Evolutionary conservation across 1,140 invertebrate species (phyloP), one percentile per base, ranked within the genome.

Genomic region (Trichoplusia ni): DNA sequence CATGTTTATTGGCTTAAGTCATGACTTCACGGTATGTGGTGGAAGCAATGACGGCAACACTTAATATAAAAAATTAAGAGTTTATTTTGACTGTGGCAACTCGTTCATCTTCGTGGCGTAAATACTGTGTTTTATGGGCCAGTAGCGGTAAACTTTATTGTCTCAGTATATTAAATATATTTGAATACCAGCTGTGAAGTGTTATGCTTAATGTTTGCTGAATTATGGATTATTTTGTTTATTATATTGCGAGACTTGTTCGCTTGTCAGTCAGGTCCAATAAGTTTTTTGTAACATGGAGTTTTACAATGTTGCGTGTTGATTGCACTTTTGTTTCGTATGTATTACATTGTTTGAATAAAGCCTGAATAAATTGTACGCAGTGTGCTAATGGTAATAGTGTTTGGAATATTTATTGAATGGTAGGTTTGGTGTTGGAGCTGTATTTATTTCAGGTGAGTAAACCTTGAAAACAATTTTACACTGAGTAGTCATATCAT

Each of bases 1-100:
- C 77, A 79, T 71, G 71, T 87, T 87, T 86, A 87, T 86, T 82
- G 75, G 73, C 69, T 76, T 72, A 70, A 79, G 81, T 86, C 82
- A 87, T 87, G 84, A 83, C 79, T 85, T 82, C 81, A 77, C 76
- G 63, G 71, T 80, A 84, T 81, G 75, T 67, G 81, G 79, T 78
- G 72, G 66, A 66, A 71, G 61, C 76, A 77, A 71, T 77, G 75
- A 81, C 73, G 71, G 69, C 27, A 63, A 68, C 64, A 67, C 64
- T 81, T 75, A 71, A 77, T 77, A 75, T 77, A 75, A 77, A 73
- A 75, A 75, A 74, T 77, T 73, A 76, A 78, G 61, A 72, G 53
- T 79, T 74, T 80, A 79, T 79, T 82, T 79, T 79, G 79, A 83
- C 69, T 59, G 58, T 58, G 66, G 42, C 49, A 62, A 73, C 61